These are phyloP conservation scores for Butastur rufipennis DNA, from an alignment of 2,113 vertebrate species.

Conservation along the genomic window DNA sequence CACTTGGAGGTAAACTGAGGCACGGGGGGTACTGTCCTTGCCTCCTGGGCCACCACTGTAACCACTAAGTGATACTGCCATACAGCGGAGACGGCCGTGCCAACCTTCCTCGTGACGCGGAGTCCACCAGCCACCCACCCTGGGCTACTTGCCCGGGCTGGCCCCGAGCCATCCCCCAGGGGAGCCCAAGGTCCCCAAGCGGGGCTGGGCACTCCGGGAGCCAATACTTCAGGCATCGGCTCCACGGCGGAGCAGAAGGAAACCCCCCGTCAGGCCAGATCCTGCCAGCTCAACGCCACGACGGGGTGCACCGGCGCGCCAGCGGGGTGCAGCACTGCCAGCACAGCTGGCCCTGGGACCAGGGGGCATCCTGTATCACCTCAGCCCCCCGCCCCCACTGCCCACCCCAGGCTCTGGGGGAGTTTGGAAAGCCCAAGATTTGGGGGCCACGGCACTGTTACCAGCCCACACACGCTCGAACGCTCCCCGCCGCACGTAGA, in stretches of 20 bases:
- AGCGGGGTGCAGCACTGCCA: background rate
- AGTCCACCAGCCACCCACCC: conserved; percentile 2
- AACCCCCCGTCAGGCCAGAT: accelerated
- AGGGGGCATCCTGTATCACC: background rate
- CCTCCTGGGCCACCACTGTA: background rate
- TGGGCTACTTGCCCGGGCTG: conserved; percentile 42
- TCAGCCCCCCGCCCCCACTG: background rate
- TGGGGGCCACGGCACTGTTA: accelerated
- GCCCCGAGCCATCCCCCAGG: background rate
- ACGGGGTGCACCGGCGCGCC: background rate
- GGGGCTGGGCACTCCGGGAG: accelerated
- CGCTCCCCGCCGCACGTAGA: accelerated
- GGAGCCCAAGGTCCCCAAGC: background rate
- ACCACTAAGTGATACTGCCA: conserved; percentile 17
- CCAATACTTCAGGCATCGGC: background rate
- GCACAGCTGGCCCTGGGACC: background rate
- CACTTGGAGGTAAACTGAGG: background rate
- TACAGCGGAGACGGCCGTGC: background rate
- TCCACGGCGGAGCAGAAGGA: accelerated
- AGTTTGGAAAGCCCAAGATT: background rate
- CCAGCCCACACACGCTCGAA: accelerated
- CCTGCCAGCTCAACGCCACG: accelerated
- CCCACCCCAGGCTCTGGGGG: background rate
- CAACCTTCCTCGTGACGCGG: conserved; percentile 30
- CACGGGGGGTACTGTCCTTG: background rate